Evolutionary conservation across 2,888 invertebrate species (phyloP).

Genomic region (Aphelenchoides bicaudatus): DNA sequence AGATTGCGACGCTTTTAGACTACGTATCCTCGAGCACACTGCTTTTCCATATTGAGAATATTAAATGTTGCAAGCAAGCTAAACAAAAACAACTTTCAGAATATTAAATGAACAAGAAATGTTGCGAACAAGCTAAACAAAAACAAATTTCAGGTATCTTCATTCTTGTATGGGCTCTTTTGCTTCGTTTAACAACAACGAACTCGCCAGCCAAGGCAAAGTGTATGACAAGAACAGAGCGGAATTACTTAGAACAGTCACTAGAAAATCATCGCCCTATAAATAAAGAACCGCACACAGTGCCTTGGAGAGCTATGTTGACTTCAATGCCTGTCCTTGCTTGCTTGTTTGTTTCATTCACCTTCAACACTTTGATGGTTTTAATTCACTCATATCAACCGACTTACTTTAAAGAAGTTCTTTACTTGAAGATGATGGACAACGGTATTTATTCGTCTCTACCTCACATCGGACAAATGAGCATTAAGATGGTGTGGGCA

Average conservation of each 20-base stretch:
- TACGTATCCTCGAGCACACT: too few relatives aligned
- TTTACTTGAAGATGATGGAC: constrained; percentile 39
- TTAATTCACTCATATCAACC: constrained; percentile 45
- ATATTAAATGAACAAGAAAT: too few relatives aligned
- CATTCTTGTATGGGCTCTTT: background rate
- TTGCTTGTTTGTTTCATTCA: constrained; percentile 34
- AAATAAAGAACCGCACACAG: constrained; percentile 14
- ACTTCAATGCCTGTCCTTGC: constrained; percentile 23
- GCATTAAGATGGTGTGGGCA: constrained; percentile 44
- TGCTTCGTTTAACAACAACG: background rate
- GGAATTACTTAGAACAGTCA: constrained; percentile 33
- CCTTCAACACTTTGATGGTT: constrained; percentile 39
- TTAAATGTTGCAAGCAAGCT: too few relatives aligned
- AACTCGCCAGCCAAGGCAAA: constrained; percentile 41
- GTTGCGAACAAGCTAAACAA: too few relatives aligned
- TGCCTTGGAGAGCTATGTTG: constrained; percentile 30
- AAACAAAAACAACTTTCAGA: too few relatives aligned
- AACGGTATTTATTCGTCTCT: constrained; percentile 44
- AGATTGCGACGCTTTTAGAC: too few relatives aligned
- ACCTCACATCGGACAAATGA: constrained; percentile 40
- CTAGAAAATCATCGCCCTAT: constrained; percentile 18
- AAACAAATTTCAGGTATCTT: constrained; percentile 4
- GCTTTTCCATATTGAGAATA: too few relatives aligned
- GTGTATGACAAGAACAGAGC: constrained; percentile 40
- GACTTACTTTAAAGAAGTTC: constrained; percentile 48